Evolutionary conservation across 2,113 vertebrate species (phyloP).

Genomic region (Crocuta crocuta): DNA sequence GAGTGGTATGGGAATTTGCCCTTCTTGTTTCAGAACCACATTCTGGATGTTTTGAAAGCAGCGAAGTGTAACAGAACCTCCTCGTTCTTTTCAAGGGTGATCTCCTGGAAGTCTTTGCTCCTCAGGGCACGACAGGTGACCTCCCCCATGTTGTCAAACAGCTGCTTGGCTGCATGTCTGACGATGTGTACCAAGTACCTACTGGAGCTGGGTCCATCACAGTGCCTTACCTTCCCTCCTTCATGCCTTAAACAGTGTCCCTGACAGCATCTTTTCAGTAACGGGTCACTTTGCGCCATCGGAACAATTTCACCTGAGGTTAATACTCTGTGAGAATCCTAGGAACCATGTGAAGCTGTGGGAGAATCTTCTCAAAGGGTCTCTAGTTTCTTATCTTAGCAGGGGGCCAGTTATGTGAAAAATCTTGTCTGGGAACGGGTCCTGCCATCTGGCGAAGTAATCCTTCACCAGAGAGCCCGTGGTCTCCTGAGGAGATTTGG

Average conservation of each 20-base stretch:
- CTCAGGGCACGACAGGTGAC: constrained; percentile 77
- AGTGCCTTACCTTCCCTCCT: constrained; percentile 83
- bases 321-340: constrained; percentile 95
- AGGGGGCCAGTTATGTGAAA: constrained; percentile 95
- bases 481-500: constrained; percentile 96
- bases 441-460: constrained; percentile 95
- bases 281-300: constrained; percentile 92
- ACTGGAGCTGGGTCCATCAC: constrained; percentile 91
- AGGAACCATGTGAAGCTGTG: constrained; percentile 88
- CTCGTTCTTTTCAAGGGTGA: constrained; percentile 94
- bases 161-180: constrained; percentile 94
- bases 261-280: constrained; percentile 88
- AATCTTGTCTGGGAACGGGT: constrained; percentile 92
- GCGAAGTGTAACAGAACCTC: constrained; percentile 95
- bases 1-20: constrained; percentile 94
- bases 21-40: constrained; percentile 93
- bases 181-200: constrained; percentile 95
- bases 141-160: constrained; percentile 90
- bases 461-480: constrained; percentile 97
- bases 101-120: constrained; percentile 98
- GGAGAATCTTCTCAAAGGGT: constrained; percentile 93
- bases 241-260: constrained; percentile 92
- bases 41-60: constrained; percentile 97
- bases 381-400: constrained; percentile 97
- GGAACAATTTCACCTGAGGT: constrained; percentile 95